A percentile compares a stretch with the other conserved stretches of the same genome.
These are phyloP conservation scores for Proteles cristata DNA, from an alignment of 2,113 vertebrate genomes.

Conservation along the genomic window DNA sequence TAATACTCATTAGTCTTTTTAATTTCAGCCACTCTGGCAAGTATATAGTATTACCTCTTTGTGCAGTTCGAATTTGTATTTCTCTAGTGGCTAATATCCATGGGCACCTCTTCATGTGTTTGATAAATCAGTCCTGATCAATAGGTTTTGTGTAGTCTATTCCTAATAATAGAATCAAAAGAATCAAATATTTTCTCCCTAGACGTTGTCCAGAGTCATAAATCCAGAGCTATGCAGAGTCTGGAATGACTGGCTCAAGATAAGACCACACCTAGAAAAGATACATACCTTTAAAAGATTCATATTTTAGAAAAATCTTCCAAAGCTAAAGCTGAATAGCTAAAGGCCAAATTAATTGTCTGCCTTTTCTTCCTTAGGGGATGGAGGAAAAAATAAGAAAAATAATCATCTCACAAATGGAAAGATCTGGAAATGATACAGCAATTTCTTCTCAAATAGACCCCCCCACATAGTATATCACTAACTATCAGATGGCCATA, in stretches of 20 bases:
- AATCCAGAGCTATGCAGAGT: slow-evolving; percentile 33
- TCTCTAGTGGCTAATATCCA: not conserved
- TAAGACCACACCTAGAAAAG: slow-evolving; percentile 30
- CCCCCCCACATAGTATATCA: not conserved
- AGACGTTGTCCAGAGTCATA: not conserved
- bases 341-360: slow-evolving; percentile 52
- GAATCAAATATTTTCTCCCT: slow-evolving; percentile 16
- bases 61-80: not conserved
- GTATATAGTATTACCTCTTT: not conserved
- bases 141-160: not conserved
- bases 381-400: not conserved
- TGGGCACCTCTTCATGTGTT: not conserved
- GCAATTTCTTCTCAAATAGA: slow-evolving; percentile 45
- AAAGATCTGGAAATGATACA: slow-evolving; percentile 59
- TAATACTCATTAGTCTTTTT: not conserved
- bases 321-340: slow-evolving; percentile 32
- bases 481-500: slow-evolving; percentile 53
- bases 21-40: not conserved
- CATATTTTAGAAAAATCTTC: not conserved
- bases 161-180: not conserved
- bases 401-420: slow-evolving; percentile 60
- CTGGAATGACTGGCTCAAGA: not conserved
- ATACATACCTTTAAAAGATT: not conserved
- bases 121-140: slow-evolving; percentile 14
- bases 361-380: slow-evolving; percentile 16